Evolutionary conservation across 2,797 vertebrate species (phyloP).

Genomic region (Neosalanx taihuensis): DNA sequence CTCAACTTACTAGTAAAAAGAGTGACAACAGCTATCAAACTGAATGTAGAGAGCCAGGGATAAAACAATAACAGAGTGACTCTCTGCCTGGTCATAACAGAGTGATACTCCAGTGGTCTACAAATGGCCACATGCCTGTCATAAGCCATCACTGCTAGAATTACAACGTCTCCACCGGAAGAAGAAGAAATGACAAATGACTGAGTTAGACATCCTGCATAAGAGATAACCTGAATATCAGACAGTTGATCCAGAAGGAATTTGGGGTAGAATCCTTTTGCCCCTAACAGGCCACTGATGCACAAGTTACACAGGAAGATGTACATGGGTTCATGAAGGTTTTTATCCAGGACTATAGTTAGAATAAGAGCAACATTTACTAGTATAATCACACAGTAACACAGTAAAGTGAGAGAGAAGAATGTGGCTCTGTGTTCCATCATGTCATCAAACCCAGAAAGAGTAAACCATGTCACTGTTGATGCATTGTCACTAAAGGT

Average conservation of each 20-base stretch:
- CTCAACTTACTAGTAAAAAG: background rate
- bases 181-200: conserved; percentile 35
- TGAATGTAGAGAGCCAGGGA: conserved; percentile 3
- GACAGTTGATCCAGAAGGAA: conserved; percentile 47
- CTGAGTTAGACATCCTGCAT: conserved; percentile 47
- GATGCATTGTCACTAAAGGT: conserved; percentile 4
- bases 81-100: conserved; percentile 35
- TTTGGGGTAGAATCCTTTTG: conserved; percentile 48
- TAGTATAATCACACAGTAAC: conserved; percentile 7
- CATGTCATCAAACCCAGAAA: conserved; percentile 8
- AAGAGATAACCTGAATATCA: conserved; percentile 46
- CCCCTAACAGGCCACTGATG: conserved; percentile 45
- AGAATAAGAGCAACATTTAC: conserved; percentile 7
- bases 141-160: conserved; percentile 55
- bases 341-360: conserved; percentile 38
- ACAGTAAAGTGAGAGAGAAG: conserved; percentile 5
- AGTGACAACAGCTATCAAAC: background rate
- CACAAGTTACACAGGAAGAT: conserved; percentile 46
- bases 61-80: background rate
- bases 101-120: conserved; percentile 53
- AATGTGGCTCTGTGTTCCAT: background rate
- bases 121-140: conserved; percentile 61
- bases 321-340: conserved; percentile 55
- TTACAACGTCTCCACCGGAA: conserved; percentile 35
- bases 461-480: background rate